Evolutionary conservation across 2,797 vertebrate species (phyloP), one percentile per base, ranked within the genome.

Genomic region (Malacoctenus gilli): DNA sequence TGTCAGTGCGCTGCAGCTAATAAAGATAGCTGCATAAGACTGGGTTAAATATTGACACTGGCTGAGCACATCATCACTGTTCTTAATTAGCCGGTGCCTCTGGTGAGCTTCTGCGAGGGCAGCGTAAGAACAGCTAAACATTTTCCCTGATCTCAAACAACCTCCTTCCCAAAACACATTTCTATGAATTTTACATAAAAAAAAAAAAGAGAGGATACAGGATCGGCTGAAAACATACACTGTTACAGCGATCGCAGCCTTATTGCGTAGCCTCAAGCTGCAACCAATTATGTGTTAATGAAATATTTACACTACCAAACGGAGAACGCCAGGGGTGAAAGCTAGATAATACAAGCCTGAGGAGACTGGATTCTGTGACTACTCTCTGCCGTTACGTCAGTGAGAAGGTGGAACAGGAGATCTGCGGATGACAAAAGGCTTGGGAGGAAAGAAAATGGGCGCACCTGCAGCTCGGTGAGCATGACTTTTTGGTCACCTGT

Each of bases 241-340:
- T 68, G 66, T 85, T 80, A 68, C 79, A 80, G 74, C 74, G 82
- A 75, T 78, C 76, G 39, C 84, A 65, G 82, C 79, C 79, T 87
- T 87, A 85, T 90, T 90, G 83, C 83, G 46, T 92, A 88, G 91
- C 91, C 91, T 80, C 84, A 79, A 93, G 91, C 91, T 83, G 85
- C 87, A 89, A 90, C 85, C 91, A 91, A 92, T 93, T 92, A 92
- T 90, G 83, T 87, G 83, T 77, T 91, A 89, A 92, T 92, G 79
- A 92, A 92, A 93, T 93, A 92, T 93, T 93, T 92, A 92, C 87
- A 82, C 86, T 78, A 82, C 87, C 84, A 91, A 92, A 92, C 85
- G 73, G 86, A 91, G 87, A 90, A 85, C 59, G 78, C 90, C 84
- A 79, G 88, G 83, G 88, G 87, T 89, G 86, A 89, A 89, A 85